Percentiles rank a stretch among this genome's conserved stretches.
Conservation (phyloP, 2,113 vertebrate genomes). For the Hippocampus guttulatus region DNA sequence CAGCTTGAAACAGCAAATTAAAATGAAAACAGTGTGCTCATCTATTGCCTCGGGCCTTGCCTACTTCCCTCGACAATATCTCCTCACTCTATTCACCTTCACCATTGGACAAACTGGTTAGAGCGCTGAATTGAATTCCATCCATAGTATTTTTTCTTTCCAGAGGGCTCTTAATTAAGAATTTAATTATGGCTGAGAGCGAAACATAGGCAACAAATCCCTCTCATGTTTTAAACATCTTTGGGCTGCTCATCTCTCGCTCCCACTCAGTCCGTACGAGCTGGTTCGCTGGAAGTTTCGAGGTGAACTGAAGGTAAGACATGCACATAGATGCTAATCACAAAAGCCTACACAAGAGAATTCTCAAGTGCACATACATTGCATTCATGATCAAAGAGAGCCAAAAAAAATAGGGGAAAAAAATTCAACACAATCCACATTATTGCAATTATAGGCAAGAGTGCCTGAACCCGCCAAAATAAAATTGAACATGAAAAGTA, state of each 20-base stretch:
- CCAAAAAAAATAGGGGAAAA: slow-evolving; percentile 14
- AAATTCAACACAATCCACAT: slow-evolving; percentile 10
- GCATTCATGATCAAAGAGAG: slow-evolving; percentile 47
- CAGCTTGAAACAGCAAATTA: slow-evolving; percentile 13
- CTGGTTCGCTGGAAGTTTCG: slow-evolving; percentile 38
- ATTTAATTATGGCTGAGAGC: slow-evolving; percentile 71
- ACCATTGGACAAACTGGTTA: slow-evolving; percentile 38
- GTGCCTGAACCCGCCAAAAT: slow-evolving; percentile 16
- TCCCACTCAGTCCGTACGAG: slow-evolving; percentile 2
- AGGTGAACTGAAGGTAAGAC: slow-evolving; percentile 54
- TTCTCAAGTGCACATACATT: slow-evolving; percentile 25
- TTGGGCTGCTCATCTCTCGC: slow-evolving; percentile 18
- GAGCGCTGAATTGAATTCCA: slow-evolving; percentile 57
- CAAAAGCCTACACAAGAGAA: slow-evolving; percentile 25
- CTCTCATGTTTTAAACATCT: slow-evolving; percentile 68
- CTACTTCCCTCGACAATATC: slow-evolving; percentile 18
- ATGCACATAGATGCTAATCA: slow-evolving; percentile 44
- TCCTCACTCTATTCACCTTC: slow-evolving; percentile 28
- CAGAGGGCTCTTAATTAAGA: slow-evolving; percentile 67
- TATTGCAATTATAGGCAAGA: slow-evolving; percentile 23
- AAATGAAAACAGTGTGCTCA: slow-evolving; percentile 25
- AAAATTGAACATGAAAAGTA: slow-evolving; percentile 34
- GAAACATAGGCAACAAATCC: slow-evolving; percentile 60
- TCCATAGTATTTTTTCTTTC: slow-evolving; percentile 61
- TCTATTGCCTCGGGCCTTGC: slow-evolving; percentile 33